A percentile compares a stretch with the other conserved stretches of the same genome.
Conservation (phyloP, 2,888 invertebrate species). For the Thecophora atra region DNA sequence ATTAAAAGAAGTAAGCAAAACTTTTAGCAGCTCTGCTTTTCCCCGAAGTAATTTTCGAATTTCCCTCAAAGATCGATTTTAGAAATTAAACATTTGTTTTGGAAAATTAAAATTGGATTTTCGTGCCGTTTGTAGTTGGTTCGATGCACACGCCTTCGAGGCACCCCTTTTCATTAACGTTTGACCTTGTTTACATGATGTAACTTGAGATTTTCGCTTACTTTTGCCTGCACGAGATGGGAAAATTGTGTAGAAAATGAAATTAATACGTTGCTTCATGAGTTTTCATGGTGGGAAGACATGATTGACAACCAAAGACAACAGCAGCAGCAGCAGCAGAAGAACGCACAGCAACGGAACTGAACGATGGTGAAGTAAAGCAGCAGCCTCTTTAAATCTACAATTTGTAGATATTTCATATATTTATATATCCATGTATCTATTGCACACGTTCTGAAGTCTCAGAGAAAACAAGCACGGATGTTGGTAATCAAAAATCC, state of each 20-base stretch:
- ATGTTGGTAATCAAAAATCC: conserved; percentile 62
- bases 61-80: too few relatives aligned
- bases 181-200: conserved; percentile 23
- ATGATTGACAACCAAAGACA: conserved; percentile 1
- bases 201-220: conserved; percentile 22
- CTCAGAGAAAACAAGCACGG: conserved; percentile 50
- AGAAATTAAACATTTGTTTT: too few relatives aligned
- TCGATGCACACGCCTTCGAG: too few relatives aligned
- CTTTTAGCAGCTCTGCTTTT: too few relatives aligned
- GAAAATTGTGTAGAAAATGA: conserved; percentile 8
- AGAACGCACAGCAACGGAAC: neutral
- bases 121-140: too few relatives aligned
- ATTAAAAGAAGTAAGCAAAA: too few relatives aligned
- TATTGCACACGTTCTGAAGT: neutral
- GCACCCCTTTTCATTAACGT: neutral
- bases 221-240: conserved; percentile 11
- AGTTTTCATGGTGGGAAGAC: conserved; percentile 1
- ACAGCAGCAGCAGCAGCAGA: neutral
- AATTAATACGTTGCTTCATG: neutral
- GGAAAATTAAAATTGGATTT: too few relatives aligned
- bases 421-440: neutral
- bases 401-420: neutral
- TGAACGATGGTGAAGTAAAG: neutral
- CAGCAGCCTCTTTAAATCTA: neutral
- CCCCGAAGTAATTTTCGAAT: too few relatives aligned